A percentile compares a stretch with the other conserved stretches of the same genome.
Conservation (phyloP, 2,888 invertebrate species). For the Meteorus cinctellus region DNA sequence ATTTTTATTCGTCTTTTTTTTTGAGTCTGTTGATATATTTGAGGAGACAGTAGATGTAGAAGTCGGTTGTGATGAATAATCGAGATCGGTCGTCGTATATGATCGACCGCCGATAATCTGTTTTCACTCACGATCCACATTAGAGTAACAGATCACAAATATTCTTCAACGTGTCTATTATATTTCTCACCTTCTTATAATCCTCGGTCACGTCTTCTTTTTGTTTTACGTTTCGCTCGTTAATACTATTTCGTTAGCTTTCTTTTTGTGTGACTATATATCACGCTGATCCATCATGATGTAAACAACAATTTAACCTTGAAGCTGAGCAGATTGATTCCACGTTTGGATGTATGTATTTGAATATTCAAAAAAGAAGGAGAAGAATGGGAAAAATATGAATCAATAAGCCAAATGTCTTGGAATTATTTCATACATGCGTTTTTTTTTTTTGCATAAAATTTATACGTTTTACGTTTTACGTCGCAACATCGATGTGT, state of each 20-base stretch:
- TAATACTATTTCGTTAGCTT: not conserved
- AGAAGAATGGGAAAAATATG: too few relatives aligned
- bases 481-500: not conserved
- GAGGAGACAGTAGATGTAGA: not conserved
- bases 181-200: not conserved
- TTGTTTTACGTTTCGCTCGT: not conserved
- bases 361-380: not conserved
- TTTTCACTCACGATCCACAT: conserved; percentile 33
- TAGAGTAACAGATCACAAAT: conserved; percentile 29
- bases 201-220: not conserved
- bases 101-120: conserved; percentile 19
- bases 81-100: conserved; percentile 5
- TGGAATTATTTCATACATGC: not conserved
- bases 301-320: not conserved
- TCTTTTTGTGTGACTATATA: not conserved
- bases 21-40: not conserved
- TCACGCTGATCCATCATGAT: not conserved
- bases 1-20: conserved; percentile 21
- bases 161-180: not conserved
- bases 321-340: not conserved
- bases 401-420: not conserved
- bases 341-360: not conserved
- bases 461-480: not conserved
- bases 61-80: not conserved
- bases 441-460: not conserved